phyloP scores from a whole-genome alignment of 37 sponge, comb jelly and placozoan species.

The Aphrocallistes beatrix region DNA sequence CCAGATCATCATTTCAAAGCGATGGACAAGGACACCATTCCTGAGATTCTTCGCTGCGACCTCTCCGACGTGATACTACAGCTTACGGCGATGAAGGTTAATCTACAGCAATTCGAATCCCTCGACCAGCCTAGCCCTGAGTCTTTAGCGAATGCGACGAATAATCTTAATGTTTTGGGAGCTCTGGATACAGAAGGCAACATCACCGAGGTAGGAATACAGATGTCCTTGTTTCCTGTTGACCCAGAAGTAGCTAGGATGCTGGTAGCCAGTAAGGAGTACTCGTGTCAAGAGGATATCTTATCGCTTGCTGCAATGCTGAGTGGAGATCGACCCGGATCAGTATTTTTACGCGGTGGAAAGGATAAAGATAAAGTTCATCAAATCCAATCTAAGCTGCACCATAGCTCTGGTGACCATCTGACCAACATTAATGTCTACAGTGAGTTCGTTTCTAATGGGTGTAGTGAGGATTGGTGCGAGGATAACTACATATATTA shows the following conservation, averaged over 20 bases:
- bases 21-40: not conserved
- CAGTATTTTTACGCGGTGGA: not conserved
- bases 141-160: not conserved
- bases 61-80: not conserved
- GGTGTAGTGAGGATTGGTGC: not conserved
- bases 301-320: not conserved
- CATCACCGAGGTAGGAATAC: not conserved
- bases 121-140: slow-evolving; percentile 3
- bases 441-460: not conserved
- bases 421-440: not conserved
- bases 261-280: not conserved
- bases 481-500: not conserved
- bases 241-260: not conserved
- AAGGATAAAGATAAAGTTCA: not conserved
- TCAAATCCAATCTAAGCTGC: not conserved
- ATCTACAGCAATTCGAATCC: not conserved
- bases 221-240: not conserved
- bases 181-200: not conserved
- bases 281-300: not conserved
- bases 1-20: not conserved
- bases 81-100: not conserved
- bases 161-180: not conserved
- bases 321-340: not conserved
- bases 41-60: not conserved
- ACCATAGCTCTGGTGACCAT: not conserved